Percentiles rank a stretch among this genome's conserved stretches.
These are phyloP conservation scores for Lordiphosa andalusiaca DNA, from an alignment of 2,888 invertebrate genomes.

Conservation along the genomic window DNA sequence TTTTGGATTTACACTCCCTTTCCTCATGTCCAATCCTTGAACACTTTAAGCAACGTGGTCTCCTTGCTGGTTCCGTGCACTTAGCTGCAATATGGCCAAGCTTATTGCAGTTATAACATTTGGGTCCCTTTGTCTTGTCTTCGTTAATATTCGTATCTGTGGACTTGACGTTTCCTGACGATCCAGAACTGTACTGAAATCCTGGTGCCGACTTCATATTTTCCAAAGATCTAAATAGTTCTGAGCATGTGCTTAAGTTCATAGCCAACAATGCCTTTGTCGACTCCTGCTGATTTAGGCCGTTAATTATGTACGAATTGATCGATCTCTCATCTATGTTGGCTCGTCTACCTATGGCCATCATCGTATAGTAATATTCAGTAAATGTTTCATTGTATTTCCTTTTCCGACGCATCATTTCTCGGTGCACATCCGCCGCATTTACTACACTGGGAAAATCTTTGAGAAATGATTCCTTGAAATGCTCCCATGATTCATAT, in stretches of 20 bases:
- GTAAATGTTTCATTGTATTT: background rate
- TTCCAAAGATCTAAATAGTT: conserved; percentile 1
- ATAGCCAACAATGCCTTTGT: conserved; percentile 5
- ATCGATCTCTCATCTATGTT: conserved; percentile 4
- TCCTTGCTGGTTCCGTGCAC: background rate
- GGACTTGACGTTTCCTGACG: too few relatives aligned
- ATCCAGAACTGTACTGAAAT: too few relatives aligned
- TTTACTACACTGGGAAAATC: background rate
- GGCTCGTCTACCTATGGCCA: conserved; percentile 2
- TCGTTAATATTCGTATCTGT: too few relatives aligned
- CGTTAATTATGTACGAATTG: background rate
- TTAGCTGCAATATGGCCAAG: conserved; percentile 4
- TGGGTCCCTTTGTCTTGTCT: too few relatives aligned
- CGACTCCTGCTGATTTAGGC: conserved; percentile 5
- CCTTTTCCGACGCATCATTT: background rate
- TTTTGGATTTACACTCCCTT: too few relatives aligned
- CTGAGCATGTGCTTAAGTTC: conserved; percentile 1
- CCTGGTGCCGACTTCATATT: conserved; percentile 1
- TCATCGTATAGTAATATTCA: background rate
- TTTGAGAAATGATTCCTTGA: background rate
- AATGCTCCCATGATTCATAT: background rate
- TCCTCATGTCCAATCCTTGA: background rate
- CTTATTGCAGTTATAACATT: background rate
- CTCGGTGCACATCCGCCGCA: background rate
- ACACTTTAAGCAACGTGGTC: background rate